Evolutionary conservation across 2,888 invertebrate species (phyloP).

Genomic region (Eulithis testata): DNA sequence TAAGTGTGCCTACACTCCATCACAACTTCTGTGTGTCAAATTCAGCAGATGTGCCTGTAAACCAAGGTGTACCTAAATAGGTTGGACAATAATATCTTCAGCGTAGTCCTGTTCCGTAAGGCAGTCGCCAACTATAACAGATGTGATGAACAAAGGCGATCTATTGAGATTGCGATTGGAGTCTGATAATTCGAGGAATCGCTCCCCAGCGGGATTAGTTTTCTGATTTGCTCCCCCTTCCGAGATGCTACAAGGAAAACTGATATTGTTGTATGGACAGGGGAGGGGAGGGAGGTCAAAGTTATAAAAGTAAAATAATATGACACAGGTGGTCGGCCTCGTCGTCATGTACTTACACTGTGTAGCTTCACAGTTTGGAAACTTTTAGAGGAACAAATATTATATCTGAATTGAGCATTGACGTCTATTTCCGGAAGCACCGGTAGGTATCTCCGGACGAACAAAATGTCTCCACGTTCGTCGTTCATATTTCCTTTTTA

Average conservation of each 20-base stretch:
- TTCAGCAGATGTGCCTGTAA: no score
- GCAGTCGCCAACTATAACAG: background rate
- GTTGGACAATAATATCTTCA: background rate
- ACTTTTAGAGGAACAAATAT: no score
- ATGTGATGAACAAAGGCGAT: background rate
- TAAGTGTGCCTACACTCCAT: no score
- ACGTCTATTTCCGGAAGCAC: no score
- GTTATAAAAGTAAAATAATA: conserved; percentile 12
- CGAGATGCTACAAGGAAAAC: conserved; percentile 18
- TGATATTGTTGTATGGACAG: conserved; percentile 20
- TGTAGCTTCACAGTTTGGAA: background rate
- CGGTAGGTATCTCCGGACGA: no score
- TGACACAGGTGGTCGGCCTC: conserved; percentile 5
- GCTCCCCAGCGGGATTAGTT: conserved; percentile 31
- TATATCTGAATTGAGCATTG: no score
- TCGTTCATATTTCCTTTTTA: no score
- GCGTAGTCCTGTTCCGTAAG: background rate
- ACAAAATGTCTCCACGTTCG: no score
- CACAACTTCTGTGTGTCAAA: no score
- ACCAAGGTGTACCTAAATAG: no score
- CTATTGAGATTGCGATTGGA: conserved; percentile 10
- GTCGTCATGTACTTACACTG: background rate
- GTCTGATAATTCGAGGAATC: conserved; percentile 28
- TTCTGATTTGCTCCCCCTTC: conserved; percentile 21
- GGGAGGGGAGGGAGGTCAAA: conserved; percentile 12